phyloP scores from a whole-genome alignment of 2,888 invertebrate genomes.

The Rutpela maculata region DNA sequence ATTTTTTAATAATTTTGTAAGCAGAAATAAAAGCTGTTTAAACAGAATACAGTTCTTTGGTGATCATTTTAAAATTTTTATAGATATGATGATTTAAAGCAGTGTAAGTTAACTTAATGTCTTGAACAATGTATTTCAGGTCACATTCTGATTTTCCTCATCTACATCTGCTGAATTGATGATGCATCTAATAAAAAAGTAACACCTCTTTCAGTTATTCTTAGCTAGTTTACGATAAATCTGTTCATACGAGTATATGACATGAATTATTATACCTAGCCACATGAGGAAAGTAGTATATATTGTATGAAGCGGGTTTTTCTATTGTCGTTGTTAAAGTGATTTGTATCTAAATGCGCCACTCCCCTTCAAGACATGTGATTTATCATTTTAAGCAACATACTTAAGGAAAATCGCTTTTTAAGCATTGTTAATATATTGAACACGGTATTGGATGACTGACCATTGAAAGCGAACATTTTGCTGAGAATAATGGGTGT shows the following conservation, averaged over 20 bases:
- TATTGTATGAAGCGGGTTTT: background rate
- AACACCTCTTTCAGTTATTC: background rate
- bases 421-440: slow-evolving; percentile 10
- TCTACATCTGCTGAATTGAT: no score
- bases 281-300: background rate
- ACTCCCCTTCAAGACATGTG: slow-evolving; percentile 22
- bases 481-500: background rate
- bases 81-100: no score
- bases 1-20: no score
- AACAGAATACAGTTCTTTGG: no score
- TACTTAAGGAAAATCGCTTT: slow-evolving; percentile 17
- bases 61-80: no score
- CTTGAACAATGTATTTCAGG: no score
- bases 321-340: slow-evolving; percentile 11
- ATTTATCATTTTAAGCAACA: slow-evolving; percentile 18
- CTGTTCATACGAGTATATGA: background rate
- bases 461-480: background rate
- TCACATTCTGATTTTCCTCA: no score
- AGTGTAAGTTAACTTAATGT: no score
- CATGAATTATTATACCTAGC: no score
- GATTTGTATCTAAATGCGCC: slow-evolving; percentile 28
- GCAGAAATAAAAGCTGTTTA: no score
- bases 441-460: background rate
- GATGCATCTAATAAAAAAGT: background rate
- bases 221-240: background rate